Evolutionary conservation across 2,797 vertebrate species (phyloP).

Genomic region (Pogonophryne albipinna): DNA sequence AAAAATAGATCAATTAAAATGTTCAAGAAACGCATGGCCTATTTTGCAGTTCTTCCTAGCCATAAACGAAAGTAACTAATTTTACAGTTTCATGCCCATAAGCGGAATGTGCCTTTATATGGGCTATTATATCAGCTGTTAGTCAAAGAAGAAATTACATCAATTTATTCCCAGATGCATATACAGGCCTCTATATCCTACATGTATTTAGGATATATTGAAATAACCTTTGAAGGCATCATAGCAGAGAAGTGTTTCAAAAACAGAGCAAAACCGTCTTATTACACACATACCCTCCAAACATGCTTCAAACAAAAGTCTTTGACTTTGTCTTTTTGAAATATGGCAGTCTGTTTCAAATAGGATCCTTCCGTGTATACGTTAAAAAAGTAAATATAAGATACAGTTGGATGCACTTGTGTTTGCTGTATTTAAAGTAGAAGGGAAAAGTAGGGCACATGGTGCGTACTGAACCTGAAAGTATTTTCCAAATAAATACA

Average conservation of each 20-base stretch:
- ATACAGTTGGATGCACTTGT: conserved; percentile 11
- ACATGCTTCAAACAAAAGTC: conserved; percentile 44
- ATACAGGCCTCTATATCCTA: conserved; percentile 28
- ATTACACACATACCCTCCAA: conserved; percentile 47
- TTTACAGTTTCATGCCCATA: conserved; percentile 49
- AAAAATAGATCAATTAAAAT: conserved; percentile 81
- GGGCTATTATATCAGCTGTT: conserved; percentile 46
- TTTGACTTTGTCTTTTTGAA: conserved; percentile 40
- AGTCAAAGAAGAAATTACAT: conserved; percentile 44
- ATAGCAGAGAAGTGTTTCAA: conserved; percentile 46
- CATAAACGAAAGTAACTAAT: conserved; percentile 50
- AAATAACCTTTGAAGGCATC: conserved; percentile 51
- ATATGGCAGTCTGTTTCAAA: conserved; percentile 8
- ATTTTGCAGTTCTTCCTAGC: conserved; percentile 51
- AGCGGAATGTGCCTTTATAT: conserved; percentile 42
- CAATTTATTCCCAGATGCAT: conserved; percentile 55
- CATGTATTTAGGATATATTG: conserved; percentile 61
- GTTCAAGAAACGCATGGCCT: conserved; percentile 69
- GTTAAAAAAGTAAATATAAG: conserved; percentile 27
- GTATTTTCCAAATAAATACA: background rate
- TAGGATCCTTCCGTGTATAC: background rate
- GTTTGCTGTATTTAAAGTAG: conserved; percentile 22
- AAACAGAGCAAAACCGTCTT: conserved; percentile 54
- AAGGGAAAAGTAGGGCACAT: background rate
- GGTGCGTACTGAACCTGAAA: conserved; percentile 5